A percentile compares a stretch with the other conserved stretches of the same genome.
phyloP scores from a whole-genome alignment of 2,888 invertebrate species.

The Drosophila mulleri region DNA sequence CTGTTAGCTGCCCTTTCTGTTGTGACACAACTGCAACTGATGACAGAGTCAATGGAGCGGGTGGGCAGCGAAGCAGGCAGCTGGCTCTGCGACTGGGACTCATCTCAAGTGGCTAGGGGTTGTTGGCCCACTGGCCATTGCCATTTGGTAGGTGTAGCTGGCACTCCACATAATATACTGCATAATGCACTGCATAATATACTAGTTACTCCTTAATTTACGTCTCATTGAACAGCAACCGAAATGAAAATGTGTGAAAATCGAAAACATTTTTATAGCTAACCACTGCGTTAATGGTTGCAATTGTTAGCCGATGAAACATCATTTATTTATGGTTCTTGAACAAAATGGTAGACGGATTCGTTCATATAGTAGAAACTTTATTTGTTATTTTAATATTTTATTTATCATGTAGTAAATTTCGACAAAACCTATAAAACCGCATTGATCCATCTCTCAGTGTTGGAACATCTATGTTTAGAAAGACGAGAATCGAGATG shows the following conservation, averaged over 20 bases:
- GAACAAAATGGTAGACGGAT: not conserved
- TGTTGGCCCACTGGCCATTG: slow-evolving; percentile 10
- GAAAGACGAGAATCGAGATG: too few relatives aligned
- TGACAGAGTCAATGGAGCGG: slow-evolving; percentile 61
- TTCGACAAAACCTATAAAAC: too few relatives aligned
- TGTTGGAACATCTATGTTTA: too few relatives aligned
- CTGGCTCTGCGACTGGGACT: slow-evolving; percentile 62
- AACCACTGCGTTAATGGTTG: slow-evolving; percentile 58
- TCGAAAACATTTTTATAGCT: slow-evolving; percentile 36
- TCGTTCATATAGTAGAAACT: too few relatives aligned
- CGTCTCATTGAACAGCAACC: slow-evolving; percentile 59
- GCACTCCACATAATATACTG: slow-evolving; percentile 1
- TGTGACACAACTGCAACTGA: slow-evolving; percentile 64
- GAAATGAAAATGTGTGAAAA: slow-evolving; percentile 31
- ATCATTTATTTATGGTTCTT: slow-evolving; percentile 7
- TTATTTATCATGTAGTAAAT: too few relatives aligned
- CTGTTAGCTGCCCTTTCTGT: slow-evolving; percentile 62
- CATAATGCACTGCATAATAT: slow-evolving; percentile 2
- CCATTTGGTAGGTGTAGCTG: slow-evolving; percentile 50
- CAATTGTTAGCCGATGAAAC: slow-evolving; percentile 25
- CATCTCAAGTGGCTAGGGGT: slow-evolving; percentile 49
- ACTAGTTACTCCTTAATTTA: slow-evolving; percentile 63
- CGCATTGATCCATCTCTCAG: too few relatives aligned
- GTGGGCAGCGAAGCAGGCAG: slow-evolving; percentile 34
- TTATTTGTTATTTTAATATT: not conserved